Evolutionary conservation across 2,888 invertebrate genomes (phyloP), one percentile per base, ranked within the genome.

Genomic region (Elmis aenea): DNA sequence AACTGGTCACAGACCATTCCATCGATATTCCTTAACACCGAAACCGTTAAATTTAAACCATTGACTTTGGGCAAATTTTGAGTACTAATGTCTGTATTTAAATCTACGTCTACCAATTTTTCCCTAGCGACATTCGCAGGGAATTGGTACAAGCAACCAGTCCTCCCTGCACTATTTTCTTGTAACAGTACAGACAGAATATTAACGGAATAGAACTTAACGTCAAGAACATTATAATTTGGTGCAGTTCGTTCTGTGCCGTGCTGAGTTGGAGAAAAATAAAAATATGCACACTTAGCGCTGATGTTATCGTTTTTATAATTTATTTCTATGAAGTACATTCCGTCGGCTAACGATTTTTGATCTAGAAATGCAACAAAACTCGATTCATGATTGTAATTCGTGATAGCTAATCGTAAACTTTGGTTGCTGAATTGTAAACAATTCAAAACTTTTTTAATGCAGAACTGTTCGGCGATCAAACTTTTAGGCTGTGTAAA

Each of bases 171-270:
- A 24, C 57, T 57, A 4, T 71, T 69, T 49, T 78, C 77, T 61
- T 78, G 75, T 9, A 82, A 63, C 10, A 90, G 65, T 15, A 89
- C 63, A n/a, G 89, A 87, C 11, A 90, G 60, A 33, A 79, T 78
- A 42, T 79, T 79, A 25, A 73, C 59, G 0, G 81, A 83, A 66
- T 89, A 90, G 64, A 88, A 87, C 59, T 88, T 81, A 13, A 85
- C 58, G 62, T 89, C 87, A 13, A 79, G 63, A 25, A 85, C 69
- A 34, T 67, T 57, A 39, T 79, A 62, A 42, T 69, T 61, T 24
- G 66, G 60, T 15, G 52, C 58, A 18, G 43, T 55, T 24, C 69
- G 67, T 20, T 67, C 61, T 21, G 73, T 55, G n/a, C n/a, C n/a
- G 38, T 50, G 45, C 13, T 70, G 59, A 48, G 58, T 54, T 2